A percentile compares a stretch with the other conserved stretches of the same genome.
These are phyloP conservation scores for Adrianichthys oophorus DNA, from an alignment of 2,797 vertebrate species.

Conservation along the genomic window DNA sequence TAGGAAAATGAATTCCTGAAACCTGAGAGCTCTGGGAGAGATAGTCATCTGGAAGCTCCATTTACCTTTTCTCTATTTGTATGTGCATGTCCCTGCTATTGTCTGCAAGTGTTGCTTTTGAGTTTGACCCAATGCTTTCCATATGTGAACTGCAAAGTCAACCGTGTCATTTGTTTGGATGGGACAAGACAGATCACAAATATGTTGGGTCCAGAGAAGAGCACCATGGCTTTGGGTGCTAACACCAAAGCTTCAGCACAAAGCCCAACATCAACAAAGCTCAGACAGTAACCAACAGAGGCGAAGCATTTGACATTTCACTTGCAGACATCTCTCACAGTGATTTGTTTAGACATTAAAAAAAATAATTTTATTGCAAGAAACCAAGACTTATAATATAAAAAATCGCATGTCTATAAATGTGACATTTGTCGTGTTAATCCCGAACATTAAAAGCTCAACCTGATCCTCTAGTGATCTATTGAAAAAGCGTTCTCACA, in stretches of 20 bases:
- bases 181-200: slow-evolving; percentile 54
- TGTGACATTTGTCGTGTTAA: too few relatives aligned
- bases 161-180: slow-evolving; percentile 62
- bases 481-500: too few relatives aligned
- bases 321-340: slow-evolving; percentile 34
- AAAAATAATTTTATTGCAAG: too few relatives aligned
- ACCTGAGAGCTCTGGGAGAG: slow-evolving; percentile 50
- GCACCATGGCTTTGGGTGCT: slow-evolving; percentile 29
- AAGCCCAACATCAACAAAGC: slow-evolving; percentile 49
- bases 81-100: slow-evolving; percentile 19
- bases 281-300: slow-evolving; percentile 41
- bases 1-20: slow-evolving; percentile 69
- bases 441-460: too few relatives aligned
- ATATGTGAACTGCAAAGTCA: slow-evolving; percentile 53
- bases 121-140: slow-evolving; percentile 61
- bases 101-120: slow-evolving; percentile 30
- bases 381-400: too few relatives aligned
- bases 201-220: slow-evolving; percentile 28
- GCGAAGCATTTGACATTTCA: slow-evolving; percentile 42
- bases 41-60: slow-evolving; percentile 69
- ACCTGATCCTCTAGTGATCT: too few relatives aligned
- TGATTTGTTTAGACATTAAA: too few relatives aligned
- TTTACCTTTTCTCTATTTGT: slow-evolving; percentile 58
- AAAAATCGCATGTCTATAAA: too few relatives aligned
- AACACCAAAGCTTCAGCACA: slow-evolving; percentile 41